phyloP scores from a whole-genome alignment of 23 tunicate genomes.

The Ciona savignyi region DNA sequence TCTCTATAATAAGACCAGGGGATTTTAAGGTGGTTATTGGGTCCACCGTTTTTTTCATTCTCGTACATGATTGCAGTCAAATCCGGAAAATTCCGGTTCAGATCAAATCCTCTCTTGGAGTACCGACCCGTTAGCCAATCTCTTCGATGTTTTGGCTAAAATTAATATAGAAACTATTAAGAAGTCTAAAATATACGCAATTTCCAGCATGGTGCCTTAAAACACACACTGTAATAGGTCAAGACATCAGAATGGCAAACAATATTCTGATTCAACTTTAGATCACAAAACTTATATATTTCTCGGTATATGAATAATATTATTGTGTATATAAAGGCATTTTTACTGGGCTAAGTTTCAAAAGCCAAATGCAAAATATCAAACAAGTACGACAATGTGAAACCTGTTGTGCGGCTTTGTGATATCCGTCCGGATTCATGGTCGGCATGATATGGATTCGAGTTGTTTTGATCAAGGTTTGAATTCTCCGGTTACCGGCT shows the following conservation, averaged over 20 bases:
- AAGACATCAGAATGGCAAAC: too few species aligned
- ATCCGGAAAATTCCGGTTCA: constrained; percentile 93
- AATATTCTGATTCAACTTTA: too few species aligned
- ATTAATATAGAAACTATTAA: neutral
- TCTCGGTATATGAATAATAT: too few species aligned
- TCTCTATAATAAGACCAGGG: constrained; percentile 39
- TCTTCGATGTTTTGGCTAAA: constrained; percentile 36
- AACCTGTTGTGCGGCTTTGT: constrained; percentile 46
- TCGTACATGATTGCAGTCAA: constrained; percentile 44
- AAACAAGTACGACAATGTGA: neutral
- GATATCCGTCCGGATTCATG: constrained; percentile 99
- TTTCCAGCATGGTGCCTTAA: too few species aligned
- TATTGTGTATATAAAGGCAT: neutral
- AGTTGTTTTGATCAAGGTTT: constrained; percentile 49
- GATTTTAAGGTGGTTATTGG: constrained; percentile 64
- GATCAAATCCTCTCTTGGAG: constrained; percentile 50
- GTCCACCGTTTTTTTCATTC: constrained; percentile 44
- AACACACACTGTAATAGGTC: too few species aligned
- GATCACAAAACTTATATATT: too few species aligned
- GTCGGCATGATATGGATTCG: constrained; percentile 90
- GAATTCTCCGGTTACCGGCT: constrained; percentile 47
- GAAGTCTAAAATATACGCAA: too few species aligned
- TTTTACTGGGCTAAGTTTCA: neutral
- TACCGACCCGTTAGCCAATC: constrained; percentile 74
- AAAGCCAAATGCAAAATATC: neutral